Conservation (phyloP, 2,797 vertebrate genomes). For the Cryptoprocta ferox region DNA sequence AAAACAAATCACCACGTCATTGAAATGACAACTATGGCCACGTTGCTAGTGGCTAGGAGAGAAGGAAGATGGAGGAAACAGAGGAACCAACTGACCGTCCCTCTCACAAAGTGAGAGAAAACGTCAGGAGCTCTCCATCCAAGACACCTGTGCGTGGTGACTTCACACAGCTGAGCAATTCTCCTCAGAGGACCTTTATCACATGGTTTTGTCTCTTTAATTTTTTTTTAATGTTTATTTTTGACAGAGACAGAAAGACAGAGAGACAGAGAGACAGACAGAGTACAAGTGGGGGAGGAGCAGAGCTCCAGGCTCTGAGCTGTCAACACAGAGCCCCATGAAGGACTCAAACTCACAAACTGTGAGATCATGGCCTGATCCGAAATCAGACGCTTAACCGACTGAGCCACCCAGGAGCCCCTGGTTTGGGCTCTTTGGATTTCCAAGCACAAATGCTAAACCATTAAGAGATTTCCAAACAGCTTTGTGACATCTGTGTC, state of each 20-base stretch:
- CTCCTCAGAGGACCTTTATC: neutral
- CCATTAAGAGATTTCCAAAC: neutral
- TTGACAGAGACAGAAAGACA: too few relatives aligned
- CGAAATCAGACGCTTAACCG: too few relatives aligned
- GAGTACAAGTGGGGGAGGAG: too few relatives aligned
- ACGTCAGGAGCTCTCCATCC: neutral
- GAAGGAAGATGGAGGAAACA: neutral
- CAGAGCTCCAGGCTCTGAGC: too few relatives aligned
- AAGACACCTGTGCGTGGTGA: neutral
- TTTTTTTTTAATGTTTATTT: too few relatives aligned
- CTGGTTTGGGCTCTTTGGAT: neutral
- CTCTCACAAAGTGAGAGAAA: neutral
- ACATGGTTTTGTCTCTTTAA: neutral
- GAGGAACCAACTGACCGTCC: rapidly evolving
- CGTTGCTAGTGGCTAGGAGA: neutral
- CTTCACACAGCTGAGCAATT: rapidly evolving
- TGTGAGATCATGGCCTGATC: too few relatives aligned
- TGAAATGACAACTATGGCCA: neutral
- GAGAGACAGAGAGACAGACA: too few relatives aligned
- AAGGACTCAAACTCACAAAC: too few relatives aligned
- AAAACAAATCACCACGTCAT: neutral
- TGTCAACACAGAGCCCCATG: too few relatives aligned
- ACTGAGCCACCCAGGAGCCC: too few relatives aligned
- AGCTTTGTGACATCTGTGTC: neutral
- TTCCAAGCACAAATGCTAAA: neutral